These are phyloP conservation scores for Plutella xylostella DNA, from an alignment of 2,888 invertebrate species.

Conservation along the genomic window DNA sequence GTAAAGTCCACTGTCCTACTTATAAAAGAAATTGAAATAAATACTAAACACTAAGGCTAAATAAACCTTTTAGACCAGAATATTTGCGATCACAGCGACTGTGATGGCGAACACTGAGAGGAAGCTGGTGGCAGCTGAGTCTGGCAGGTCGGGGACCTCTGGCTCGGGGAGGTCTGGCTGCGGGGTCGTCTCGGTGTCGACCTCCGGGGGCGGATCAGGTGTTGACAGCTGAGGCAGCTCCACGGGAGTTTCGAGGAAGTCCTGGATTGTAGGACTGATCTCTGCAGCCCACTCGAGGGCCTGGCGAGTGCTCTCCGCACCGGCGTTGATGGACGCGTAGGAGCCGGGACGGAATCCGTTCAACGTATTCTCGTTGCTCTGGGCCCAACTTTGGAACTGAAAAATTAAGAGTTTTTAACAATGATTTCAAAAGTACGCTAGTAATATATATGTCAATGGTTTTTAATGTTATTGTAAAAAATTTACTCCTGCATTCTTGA, in stretches of 20 bases:
- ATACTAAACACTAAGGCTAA: too few relatives aligned
- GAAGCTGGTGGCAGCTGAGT: slow-evolving; percentile 32
- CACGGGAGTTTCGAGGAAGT: slow-evolving; percentile 29
- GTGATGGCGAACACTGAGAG: slow-evolving; percentile 30
- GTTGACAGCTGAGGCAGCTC: slow-evolving; percentile 14
- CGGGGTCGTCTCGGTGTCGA: not conserved
- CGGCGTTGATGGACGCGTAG: slow-evolving; percentile 23
- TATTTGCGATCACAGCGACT: slow-evolving; percentile 27
- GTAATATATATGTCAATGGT: not conserved
- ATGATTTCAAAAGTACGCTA: not conserved
- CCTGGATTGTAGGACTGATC: slow-evolving; percentile 28
- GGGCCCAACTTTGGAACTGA: slow-evolving; percentile 48
- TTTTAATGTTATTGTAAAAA: too few relatives aligned
- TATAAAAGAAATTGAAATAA: too few relatives aligned
- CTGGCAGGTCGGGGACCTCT: slow-evolving; percentile 32
- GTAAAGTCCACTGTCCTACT: too few relatives aligned
- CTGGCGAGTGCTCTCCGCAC: slow-evolving; percentile 24
- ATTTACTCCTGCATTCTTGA: too few relatives aligned
- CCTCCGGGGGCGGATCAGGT: slow-evolving; percentile 18
- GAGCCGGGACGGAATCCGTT: slow-evolving; percentile 11
- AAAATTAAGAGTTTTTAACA: slow-evolving; percentile 6
- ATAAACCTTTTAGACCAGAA: slow-evolving; percentile 31
- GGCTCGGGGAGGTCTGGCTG: slow-evolving; percentile 25
- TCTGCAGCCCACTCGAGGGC: slow-evolving; percentile 32
- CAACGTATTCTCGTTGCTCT: slow-evolving; percentile 22